Evolutionary conservation across 1,140 invertebrate genomes (phyloP).

Genomic region (Drosophila simulans): DNA sequence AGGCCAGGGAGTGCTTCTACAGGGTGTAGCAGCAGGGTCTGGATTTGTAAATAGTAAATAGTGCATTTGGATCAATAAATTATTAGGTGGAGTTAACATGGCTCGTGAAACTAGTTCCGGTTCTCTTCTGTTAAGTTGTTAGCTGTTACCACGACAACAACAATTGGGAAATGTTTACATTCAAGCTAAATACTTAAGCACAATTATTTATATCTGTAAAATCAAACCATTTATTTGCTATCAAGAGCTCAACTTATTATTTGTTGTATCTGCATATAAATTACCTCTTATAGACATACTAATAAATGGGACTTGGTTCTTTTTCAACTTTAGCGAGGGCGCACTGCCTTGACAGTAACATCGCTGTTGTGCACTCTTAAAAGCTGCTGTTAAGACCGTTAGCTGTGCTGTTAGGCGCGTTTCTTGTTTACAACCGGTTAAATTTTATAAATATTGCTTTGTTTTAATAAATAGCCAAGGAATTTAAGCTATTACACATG

Average conservation of each 20-base stretch:
- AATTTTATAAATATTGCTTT: background rate
- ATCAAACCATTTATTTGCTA: no score
- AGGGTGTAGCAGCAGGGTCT: conserved; percentile 29
- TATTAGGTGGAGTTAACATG: background rate
- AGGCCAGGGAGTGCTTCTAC: conserved; percentile 68
- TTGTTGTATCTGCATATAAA: no score
- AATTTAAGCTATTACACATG: conserved; percentile 1
- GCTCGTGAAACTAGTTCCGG: conserved; percentile 4
- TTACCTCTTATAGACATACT: no score
- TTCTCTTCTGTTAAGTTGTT: background rate
- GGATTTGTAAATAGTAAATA: conserved; percentile 41
- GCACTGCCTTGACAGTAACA: background rate
- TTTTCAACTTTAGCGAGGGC: background rate
- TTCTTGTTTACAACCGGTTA: conserved; percentile 10
- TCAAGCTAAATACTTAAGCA: no score
- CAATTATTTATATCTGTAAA: no score
- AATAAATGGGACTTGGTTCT: no score
- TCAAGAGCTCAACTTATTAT: no score
- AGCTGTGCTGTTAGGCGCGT: conserved; percentile 11
- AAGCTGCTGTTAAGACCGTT: background rate
- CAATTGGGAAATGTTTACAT: no score
- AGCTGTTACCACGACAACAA: background rate
- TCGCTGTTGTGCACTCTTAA: background rate
- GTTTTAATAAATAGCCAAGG: no score
- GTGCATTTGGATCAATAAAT: background rate